Evolutionary conservation across 2,888 invertebrate species (phyloP).

Genomic region (Drosophila nr. perissopoda): DNA sequence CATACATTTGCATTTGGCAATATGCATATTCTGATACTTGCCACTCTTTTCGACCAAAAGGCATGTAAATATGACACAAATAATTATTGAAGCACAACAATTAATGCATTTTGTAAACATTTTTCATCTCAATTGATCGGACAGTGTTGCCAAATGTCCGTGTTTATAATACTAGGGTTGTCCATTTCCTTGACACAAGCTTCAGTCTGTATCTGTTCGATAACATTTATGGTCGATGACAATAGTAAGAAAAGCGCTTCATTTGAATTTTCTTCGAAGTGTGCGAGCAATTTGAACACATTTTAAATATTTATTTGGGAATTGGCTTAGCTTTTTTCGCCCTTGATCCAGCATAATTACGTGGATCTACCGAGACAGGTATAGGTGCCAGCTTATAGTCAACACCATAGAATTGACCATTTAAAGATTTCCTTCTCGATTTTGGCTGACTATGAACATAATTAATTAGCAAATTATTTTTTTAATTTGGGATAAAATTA

Average conservation of each 20-base stretch:
- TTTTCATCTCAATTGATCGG: conserved; percentile 70
- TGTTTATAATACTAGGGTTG: conserved; percentile 24
- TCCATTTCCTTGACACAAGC: background rate
- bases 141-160: conserved; percentile 40
- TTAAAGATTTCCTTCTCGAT: conserved; percentile 68
- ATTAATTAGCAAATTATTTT: background rate
- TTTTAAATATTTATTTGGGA: background rate
- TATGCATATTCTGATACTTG: conserved; percentile 34
- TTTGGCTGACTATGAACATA: conserved; percentile 43
- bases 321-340: conserved; percentile 1
- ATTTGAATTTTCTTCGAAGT: conserved; percentile 5
- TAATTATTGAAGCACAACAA: conserved; percentile 61
- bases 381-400: conserved; percentile 76
- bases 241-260: background rate
- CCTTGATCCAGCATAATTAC: conserved; percentile 15
- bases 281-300: background rate
- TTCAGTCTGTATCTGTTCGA: conserved; percentile 52
- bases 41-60: conserved; percentile 70
- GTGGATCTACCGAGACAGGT: conserved; percentile 58
- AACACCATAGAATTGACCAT: conserved; percentile 75
- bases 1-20: background rate
- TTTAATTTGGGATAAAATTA: background rate
- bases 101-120: conserved; percentile 76
- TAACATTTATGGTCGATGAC: conserved; percentile 26
- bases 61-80: conserved; percentile 62